Evolutionary conservation across 2,888 invertebrate species (phyloP).

Genomic region (Hydropsyche betteni): DNA sequence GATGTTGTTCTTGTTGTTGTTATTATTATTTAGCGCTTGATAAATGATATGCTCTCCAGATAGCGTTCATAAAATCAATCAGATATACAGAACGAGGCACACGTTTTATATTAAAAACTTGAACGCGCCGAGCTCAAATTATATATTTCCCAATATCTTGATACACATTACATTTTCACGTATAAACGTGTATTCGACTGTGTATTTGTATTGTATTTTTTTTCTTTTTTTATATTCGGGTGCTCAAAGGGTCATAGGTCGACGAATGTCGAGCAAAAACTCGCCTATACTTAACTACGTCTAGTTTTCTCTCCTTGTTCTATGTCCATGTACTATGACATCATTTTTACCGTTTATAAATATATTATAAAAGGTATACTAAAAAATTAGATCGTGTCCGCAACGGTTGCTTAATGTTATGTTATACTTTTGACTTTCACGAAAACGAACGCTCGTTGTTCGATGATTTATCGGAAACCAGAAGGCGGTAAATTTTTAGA

Average conservation of each 20-base stretch:
- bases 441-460: conserved; percentile 19
- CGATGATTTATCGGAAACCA: conserved; percentile 27
- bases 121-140: conserved; percentile 23
- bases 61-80: conserved; percentile 48
- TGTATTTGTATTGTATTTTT: neutral
- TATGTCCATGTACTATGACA: neutral
- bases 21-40: conserved; percentile 39
- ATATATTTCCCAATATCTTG: conserved; percentile 30
- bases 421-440: conserved; percentile 30
- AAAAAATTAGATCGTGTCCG: conserved; percentile 11
- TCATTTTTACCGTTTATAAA: conserved; percentile 10
- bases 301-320: neutral
- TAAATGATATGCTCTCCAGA: conserved; percentile 45
- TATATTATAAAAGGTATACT: neutral
- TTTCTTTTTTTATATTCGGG: conserved; percentile 4
- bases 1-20: neutral
- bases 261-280: conserved; percentile 13
- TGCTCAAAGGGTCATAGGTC: conserved; percentile 12
- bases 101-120: conserved; percentile 48
- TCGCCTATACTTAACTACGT: neutral
- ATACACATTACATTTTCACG: conserved; percentile 19
- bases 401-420: neutral
- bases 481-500: conserved; percentile 27
- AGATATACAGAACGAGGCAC: conserved; percentile 48
- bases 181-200: conserved; percentile 7